Evolutionary conservation across 1,140 invertebrate genomes (phyloP), one percentile per base, ranked within the genome.

Genomic region (Rhopalosiphum maidis): DNA sequence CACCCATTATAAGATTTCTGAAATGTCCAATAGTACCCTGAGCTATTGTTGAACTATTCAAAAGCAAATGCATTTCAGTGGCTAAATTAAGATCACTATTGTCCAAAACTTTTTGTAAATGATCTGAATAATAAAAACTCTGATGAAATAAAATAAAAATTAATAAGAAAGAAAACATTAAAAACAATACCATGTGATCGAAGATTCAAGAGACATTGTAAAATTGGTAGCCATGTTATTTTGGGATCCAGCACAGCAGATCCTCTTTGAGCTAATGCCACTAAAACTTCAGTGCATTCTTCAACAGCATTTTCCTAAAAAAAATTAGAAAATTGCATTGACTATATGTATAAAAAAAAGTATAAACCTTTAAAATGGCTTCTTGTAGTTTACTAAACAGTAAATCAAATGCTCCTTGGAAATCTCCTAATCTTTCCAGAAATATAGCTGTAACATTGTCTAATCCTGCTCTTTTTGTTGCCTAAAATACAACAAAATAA

Each of bases 11-110:
- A 30, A 95, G 93, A 83, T 94, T 93, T 68, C 94, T 93, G 25
- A 94, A 94, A 91, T 95, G 94, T n/a, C 94, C 94, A 82, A 95
- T 60, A 23, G 94, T 94, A 5, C 94, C 94, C 48, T 68, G 30
- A n/a, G n/a, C 30, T 18, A 68, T 68, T 68, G 94, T 94, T 46
- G 94, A 94, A 94, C 94, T 94, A 87, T 95, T 94, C 94, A 95
- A 93, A 30, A 95, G 90, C 8, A 94, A 93, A 93, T 95, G 94
- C 60, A 95, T 92, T 93, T 95, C 94, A n/a, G 94, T 94, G 3
- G 94, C 94, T 54, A 95, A 94, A 94, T 94, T 94, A 25, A 95
- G 90, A 94, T 95, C 94, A 88, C 94, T 94, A 89, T 94, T 94
- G 88, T 91, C 94, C 43, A 95, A 93, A 43, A 95, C 94, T 94